Evolutionary conservation across 2,888 invertebrate species (phyloP), one percentile per base, ranked within the genome.

Genomic region (Leptopilina drosophilae): DNA sequence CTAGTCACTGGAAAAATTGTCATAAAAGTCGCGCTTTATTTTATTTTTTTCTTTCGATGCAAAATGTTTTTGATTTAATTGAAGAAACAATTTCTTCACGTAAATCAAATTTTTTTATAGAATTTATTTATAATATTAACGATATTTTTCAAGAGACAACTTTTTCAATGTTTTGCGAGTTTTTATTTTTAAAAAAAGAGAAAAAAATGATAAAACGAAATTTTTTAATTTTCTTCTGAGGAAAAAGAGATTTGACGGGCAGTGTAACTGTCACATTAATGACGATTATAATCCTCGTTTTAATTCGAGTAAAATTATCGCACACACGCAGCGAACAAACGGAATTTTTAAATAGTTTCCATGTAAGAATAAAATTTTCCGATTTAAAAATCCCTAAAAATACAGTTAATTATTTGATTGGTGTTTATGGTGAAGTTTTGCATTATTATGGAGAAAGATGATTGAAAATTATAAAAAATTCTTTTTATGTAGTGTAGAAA

Each of bases 181-280:
- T 15, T 20, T 12, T 49, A 20, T 46, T 49, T 49, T 8, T 7
- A 1, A 14, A n/a, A 14, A 8, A 33, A 33, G 33, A 33, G 33
- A 33, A 33, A 73, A 33, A 4, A 26, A 62, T 20, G 15, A 15
- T 62, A 62, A 8, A 15, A 12, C 46, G 26, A 33, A 33, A 53
- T n/a, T 42, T 42, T 42, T 7, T 12, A 33, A 8, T 40, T 56
- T n/a, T 73, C 42, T 42, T 42, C 8, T 3, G 56, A 53, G 53
- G 73, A 56, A 73, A 73, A 56, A 56, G 73, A 73, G 56, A 69
- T 26, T 69, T 69, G 26, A 69, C 69, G 69, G 67, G 26, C 53
- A 56, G 73, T 56, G 73, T 73, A 73, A 73, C 6, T 53, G 56
- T 73, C 53, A 73, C 56, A 53, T 14, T 53, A 56, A 56, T 73